Evolutionary conservation across 2,888 invertebrate genomes (phyloP), one percentile per base, ranked within the genome.

Genomic region (Melipona bicolor): DNA sequence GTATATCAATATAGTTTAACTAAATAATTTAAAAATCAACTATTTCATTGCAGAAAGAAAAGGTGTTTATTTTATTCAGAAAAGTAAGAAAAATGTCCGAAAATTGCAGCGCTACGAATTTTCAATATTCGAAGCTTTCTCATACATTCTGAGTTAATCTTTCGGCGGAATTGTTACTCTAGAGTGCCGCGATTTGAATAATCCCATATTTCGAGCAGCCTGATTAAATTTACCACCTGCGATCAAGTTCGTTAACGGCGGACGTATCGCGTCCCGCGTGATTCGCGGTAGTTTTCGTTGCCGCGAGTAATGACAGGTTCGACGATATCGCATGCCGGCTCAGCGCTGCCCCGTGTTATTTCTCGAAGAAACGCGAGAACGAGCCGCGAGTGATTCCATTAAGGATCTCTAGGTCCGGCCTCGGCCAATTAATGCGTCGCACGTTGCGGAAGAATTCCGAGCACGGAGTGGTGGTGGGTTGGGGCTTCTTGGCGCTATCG

Each of bases 371-470:
- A 82, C 68, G 74, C 79, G 71, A 62, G 61, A 61, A 71, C 50
- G 59, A 32, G 21, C 27, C 54, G 27, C 52, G 43, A 27, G 59
- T 76, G 67, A 78, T 77, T 84, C 80, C 74, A 81, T 81, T 77
- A 71, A 70, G 69, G 61, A 43, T 69, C 71, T 64, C 71, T 64
- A 71, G 49, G 73, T 54, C 65, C 49, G 27, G 49, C 52, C 43
- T 32, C 11, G 73, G 52, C 61, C 81, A 84, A 79, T 86, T 84
- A 84, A 86, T 74, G 74, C 71, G 69, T 77, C 74, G 59, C 9
- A 43, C 73, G 54, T 70, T 71, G 54, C 69, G 68, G 73, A 74
- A 75, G 82, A 72, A 62, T 43, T n/a, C 21, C 27, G 72, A n/a
- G 61, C 52, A 68, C 32, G 32, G 32, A 32, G 4, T 32, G 17